Conservation (phyloP, 2,113 vertebrate genomes). For the Varanus komodoensis region DNA sequence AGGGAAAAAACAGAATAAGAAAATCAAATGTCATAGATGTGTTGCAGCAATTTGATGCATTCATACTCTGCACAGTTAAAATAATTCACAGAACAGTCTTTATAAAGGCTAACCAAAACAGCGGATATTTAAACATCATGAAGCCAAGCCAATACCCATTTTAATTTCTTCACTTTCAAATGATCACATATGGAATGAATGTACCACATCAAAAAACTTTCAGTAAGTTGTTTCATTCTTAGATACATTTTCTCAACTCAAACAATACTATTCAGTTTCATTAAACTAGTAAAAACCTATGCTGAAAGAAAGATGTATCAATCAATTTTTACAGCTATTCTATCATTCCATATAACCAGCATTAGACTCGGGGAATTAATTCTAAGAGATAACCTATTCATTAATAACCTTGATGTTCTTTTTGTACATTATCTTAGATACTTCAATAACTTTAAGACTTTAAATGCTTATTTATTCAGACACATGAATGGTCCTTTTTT, state of each 20-base stretch:
- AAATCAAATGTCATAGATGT: not conserved
- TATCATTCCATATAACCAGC: not conserved
- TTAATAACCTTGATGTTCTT: not conserved
- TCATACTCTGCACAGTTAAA: not conserved
- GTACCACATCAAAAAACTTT: not conserved
- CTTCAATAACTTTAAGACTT: not conserved
- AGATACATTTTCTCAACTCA: conserved; percentile 5
- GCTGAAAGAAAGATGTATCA: not conserved
- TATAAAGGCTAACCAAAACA: conserved; percentile 41
- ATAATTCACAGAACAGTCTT: conserved; percentile 34
- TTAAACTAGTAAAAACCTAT: not conserved
- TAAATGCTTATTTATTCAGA: not conserved
- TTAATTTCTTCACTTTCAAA: fast-evolving
- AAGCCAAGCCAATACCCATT: conserved; percentile 26
- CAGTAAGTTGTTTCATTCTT: not conserved
- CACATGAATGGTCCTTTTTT: not conserved
- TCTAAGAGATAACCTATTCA: not conserved
- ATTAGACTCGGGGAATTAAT: not conserved
- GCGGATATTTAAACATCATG: not conserved
- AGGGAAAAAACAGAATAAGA: not conserved
- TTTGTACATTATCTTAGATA: not conserved
- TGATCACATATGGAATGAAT: not conserved
- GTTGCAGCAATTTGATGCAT: conserved; percentile 51
- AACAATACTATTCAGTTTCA: not conserved
- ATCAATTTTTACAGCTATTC: not conserved